Evolutionary conservation across 2,888 invertebrate genomes (phyloP), one percentile per base, ranked within the genome.

Genomic region (Muscina levida): DNA sequence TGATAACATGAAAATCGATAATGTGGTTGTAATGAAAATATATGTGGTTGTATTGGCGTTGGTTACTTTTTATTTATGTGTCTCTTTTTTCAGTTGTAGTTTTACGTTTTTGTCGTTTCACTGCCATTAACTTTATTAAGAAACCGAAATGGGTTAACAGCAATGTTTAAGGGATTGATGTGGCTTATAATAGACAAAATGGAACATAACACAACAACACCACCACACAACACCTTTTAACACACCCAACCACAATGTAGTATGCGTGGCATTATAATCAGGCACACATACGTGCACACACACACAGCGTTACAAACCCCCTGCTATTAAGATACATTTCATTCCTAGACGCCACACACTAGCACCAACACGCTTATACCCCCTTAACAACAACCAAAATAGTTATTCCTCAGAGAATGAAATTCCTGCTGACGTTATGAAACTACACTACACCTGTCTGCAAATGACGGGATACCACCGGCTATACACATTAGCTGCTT

Each of bases 1-100:
- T n/a, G n/a, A n/a, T n/a, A n/a, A n/a, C n/a, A n/a, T n/a, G n/a
- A 19, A 62, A 62, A 62, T 62, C 62, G 42, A 62, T 62, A 62
- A 42, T 42, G 11, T 37, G 39, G 42, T 62, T n/a, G 13, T 56
- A n/a, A 26, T 26, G 26, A 24, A 24, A 26, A 22, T 59, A 37
- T 39, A 2, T 39, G 37, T 37, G 2, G 39, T 1, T 37, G 6
- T 37, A 15, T 3, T 39, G 31, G 59, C 39, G 15, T 19, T 56
- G 11, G 42, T 13, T 62, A 22, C 56, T 56, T 57, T 57, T 15
- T 31, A 57, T 57, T 24, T 24, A 10, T 56, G 22, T 24, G 24
- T 22, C 24, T 56, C 22, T n/a, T 31, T 57, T n/a, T 57, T n/a
- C n/a, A n/a, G n/a, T n/a, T n/a, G n/a, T n/a, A n/a, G n/a, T n/a